A percentile compares a stretch with the other conserved stretches of the same genome.
These are phyloP conservation scores for Camarhynchus parvulus DNA, from an alignment of 2,113 vertebrate genomes.

Conservation along the genomic window DNA sequence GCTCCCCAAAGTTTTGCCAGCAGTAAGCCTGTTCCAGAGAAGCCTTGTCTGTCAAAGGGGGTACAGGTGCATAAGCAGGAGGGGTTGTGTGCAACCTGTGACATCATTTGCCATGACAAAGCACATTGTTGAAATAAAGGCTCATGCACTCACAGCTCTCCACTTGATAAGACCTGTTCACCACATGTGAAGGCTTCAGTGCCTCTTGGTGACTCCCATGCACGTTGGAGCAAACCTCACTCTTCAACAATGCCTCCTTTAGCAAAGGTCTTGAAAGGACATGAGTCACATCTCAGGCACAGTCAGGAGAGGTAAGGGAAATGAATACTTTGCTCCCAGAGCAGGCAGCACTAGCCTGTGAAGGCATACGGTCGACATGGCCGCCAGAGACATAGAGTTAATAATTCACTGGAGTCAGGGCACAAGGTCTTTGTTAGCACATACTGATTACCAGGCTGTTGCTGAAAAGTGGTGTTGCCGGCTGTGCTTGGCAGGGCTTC, in stretches of 20 bases:
- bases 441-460: not conserved
- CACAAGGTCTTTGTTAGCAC: not conserved
- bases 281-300: not conserved
- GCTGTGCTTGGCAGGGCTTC: not conserved
- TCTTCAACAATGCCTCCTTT: accelerated
- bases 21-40: not conserved
- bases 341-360: not conserved
- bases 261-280: not conserved
- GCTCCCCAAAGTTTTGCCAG: not conserved
- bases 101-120: not conserved
- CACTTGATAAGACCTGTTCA: accelerated
- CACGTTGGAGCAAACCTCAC: not conserved
- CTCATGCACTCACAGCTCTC: not conserved
- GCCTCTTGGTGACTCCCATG: not conserved
- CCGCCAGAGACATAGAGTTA: not conserved
- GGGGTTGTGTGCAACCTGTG: not conserved
- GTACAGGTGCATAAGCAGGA: not conserved
- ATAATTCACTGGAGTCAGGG: not conserved
- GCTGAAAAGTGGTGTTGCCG: accelerated
- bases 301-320: not conserved
- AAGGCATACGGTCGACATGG: not conserved
- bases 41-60: not conserved
- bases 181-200: not conserved
- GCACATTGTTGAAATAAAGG: not conserved
- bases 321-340: not conserved